A percentile compares a stretch with the other conserved stretches of the same genome.
Evolutionary conservation across 2,888 invertebrate species (phyloP).

Genomic region (Eupithecia centaureata): DNA sequence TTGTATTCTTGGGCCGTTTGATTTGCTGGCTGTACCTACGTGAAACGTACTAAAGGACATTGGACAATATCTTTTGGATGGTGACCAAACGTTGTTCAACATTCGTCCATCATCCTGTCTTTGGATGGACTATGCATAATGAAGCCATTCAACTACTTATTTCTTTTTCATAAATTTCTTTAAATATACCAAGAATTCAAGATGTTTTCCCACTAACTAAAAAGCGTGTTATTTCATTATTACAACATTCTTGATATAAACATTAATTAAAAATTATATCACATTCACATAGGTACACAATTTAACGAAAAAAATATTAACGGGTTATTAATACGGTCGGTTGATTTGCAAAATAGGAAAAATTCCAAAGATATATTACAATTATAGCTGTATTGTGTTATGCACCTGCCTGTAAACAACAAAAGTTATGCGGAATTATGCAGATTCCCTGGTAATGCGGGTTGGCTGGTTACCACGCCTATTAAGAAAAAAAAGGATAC

Average conservation of each 20-base stretch:
- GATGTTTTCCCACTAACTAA: constrained; percentile 2
- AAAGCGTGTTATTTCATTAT: not conserved
- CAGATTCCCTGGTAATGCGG: constrained; percentile 50
- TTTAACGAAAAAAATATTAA: constrained; percentile 7
- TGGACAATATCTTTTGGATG: constrained; percentile 66
- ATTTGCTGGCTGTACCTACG: constrained; percentile 58
- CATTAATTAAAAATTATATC: constrained; percentile 18
- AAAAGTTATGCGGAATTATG: constrained; percentile 58
- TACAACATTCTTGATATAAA: not conserved
- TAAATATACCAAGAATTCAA: not conserved
- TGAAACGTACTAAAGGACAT: constrained; percentile 61
- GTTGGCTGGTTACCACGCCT: constrained; percentile 49
- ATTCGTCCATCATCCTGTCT: constrained; percentile 61
- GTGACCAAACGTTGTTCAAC: constrained; percentile 64
- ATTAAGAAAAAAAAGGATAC: constrained; percentile 37
- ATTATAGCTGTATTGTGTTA: constrained; percentile 31
- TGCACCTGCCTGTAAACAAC: constrained; percentile 45
- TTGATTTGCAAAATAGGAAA: constrained; percentile 42
- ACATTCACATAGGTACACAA: constrained; percentile 14
- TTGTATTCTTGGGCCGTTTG: not conserved
- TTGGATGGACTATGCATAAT: constrained; percentile 50
- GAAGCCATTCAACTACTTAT: not conserved
- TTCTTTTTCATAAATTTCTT: not conserved
- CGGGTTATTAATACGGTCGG: constrained; percentile 19
- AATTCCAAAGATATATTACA: constrained; percentile 26